Conservation (phyloP, 2,888 invertebrate species). For the Drosophila nr. fundita region DNA sequence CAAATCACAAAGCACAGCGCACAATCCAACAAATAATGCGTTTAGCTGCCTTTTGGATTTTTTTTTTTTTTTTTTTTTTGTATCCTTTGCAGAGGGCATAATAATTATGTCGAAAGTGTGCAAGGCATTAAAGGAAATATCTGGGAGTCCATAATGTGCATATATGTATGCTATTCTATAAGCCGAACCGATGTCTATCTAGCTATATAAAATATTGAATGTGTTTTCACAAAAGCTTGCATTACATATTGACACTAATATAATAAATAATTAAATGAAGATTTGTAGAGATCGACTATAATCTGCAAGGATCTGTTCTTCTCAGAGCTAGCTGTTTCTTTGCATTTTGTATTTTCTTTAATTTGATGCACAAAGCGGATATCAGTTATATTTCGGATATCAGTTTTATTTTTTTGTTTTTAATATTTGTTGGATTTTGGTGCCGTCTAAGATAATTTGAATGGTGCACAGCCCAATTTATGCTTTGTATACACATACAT, state of each 20-base stretch:
- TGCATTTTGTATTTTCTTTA: background rate
- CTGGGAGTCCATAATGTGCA: background rate
- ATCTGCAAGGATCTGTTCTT: background rate
- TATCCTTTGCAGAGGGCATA: too few relatives aligned
- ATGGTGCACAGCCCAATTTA: conserved; percentile 27
- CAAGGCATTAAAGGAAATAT: background rate
- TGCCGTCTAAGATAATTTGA: conserved; percentile 26
- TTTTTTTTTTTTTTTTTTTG: background rate
- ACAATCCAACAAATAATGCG: conserved; percentile 6
- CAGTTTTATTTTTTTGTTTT: background rate
- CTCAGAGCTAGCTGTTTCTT: background rate
- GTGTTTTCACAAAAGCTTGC: background rate
- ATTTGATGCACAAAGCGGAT: background rate
- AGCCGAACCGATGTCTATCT: background rate
- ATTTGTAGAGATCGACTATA: background rate
- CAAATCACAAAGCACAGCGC: conserved; percentile 6
- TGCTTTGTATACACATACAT: background rate
- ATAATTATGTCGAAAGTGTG: background rate
- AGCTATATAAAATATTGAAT: background rate
- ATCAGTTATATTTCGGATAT: background rate
- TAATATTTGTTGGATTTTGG: background rate
- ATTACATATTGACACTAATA: background rate
- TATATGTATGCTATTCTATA: background rate
- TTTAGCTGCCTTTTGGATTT: conserved; percentile 18
- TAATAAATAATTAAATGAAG: too few relatives aligned